Evolutionary conservation across 1,140 invertebrate genomes (phyloP), one percentile per base, ranked within the genome.

Genomic region (Drosophila nikananu): DNA sequence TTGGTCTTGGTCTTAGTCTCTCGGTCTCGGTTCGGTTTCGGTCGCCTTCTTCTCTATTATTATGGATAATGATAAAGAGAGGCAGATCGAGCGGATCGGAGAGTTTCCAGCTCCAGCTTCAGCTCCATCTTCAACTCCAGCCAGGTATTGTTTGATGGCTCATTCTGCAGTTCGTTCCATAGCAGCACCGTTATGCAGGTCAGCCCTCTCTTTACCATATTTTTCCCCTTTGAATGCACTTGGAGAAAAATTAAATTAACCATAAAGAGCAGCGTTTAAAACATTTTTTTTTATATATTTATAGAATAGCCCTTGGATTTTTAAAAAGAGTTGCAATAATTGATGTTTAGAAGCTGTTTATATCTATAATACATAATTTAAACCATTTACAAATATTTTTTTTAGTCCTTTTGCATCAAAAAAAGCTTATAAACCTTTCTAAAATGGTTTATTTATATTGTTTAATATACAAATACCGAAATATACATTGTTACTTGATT

Each of bases 21-120:
- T 48, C 23, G 23, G 42, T 63, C 37, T 72, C 59, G 70, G 46
- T 49, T 39, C 5, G 32, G 61, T 54, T 27, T 42, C 42, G 62
- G 46, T 46, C 41, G 41, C 13, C 23, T 46, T 46, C 58, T 76
- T 83, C 58, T 77, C 78, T 89, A 64, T 84, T 83, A 89, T 89
- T 89, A 89, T 79, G 73, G 73, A 62, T 89, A 87, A 89, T 87
- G 81, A 84, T 89, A 87, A 87, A 75, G 81, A 83, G 83, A 66
- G 55, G 81, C 81, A 83, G 67, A 83, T 81, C 80, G 80, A 80
- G 74, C 80, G 80, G 60, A 68, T 86, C 78, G 78, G 59, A 77
- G 77, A 70, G 52, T 72, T 77, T 75, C 42, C 32, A 32, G 54
- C 51, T 81, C 37, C 32, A 35, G 62, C 30, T 21, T 5, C 46